Conservation (phyloP, 2,797 vertebrate species). For the Gephyroberyx darwinii region DNA sequence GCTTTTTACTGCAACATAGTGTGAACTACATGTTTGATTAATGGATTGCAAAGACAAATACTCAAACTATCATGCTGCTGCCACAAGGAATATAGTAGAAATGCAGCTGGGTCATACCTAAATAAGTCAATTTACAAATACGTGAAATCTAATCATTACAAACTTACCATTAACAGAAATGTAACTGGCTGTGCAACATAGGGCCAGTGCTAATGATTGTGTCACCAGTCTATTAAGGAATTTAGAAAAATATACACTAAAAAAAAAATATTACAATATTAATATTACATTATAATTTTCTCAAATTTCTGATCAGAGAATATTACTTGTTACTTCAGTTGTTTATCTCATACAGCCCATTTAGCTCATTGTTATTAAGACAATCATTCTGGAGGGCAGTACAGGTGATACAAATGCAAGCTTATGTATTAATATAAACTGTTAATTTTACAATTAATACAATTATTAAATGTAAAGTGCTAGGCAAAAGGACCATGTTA, state of each 20-base stretch:
- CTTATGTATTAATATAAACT: constrained; percentile 68
- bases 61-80: background rate
- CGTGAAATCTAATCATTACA: constrained; percentile 5
- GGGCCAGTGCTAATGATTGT: background rate
- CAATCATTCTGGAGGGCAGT: constrained; percentile 66
- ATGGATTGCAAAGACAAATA: too few species aligned
- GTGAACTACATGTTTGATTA: too few species aligned
- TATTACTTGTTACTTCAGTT: constrained; percentile 50
- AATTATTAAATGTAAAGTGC: constrained; percentile 80
- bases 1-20: too few species aligned
- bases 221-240: background rate
- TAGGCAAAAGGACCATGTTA: constrained; percentile 68
- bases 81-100: background rate
- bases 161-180: background rate
- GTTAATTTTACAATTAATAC: constrained; percentile 64
- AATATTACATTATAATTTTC: constrained; percentile 13
- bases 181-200: background rate
- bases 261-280: too few species aligned
- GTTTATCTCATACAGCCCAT: constrained; percentile 49
- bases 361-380: constrained; percentile 41
- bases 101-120: background rate
- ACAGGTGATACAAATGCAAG: constrained; percentile 73
- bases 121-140: background rate
- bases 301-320: constrained; percentile 16
- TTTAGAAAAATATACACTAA: background rate